These are phyloP conservation scores for Eledona agricola DNA, from an alignment of 2,888 invertebrate genomes.

Conservation along the genomic window DNA sequence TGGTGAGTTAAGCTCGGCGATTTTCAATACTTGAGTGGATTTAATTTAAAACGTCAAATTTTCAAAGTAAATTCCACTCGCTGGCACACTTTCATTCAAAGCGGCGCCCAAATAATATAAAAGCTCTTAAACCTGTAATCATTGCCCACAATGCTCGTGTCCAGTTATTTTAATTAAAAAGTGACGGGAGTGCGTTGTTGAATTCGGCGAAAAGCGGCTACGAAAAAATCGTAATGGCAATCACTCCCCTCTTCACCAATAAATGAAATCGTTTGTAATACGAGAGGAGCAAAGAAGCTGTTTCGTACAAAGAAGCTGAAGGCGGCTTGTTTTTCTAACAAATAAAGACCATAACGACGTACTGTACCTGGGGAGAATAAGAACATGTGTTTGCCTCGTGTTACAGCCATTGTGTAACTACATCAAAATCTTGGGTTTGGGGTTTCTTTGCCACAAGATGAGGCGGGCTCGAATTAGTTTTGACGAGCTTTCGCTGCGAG, in stretches of 20 bases:
- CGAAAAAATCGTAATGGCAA: not conserved
- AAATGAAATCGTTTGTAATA: constrained; percentile 18
- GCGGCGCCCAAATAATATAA: no score
- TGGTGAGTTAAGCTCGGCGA: no score
- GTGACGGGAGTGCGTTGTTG: not conserved
- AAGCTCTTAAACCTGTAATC: no score
- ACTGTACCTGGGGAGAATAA: constrained; percentile 27
- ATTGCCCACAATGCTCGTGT: no score
- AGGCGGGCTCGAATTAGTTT: no score
- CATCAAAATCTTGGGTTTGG: constrained; percentile 11
- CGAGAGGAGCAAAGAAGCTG: constrained; percentile 21
- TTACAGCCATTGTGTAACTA: constrained; percentile 18
- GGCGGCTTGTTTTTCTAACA: constrained; percentile 25
- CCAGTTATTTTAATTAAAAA: no score
- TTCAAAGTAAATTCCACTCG: no score
- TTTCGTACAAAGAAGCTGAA: constrained; percentile 15
- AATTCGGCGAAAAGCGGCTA: not conserved
- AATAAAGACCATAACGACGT: constrained; percentile 29
- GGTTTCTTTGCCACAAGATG: no score
- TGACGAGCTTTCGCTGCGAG: no score
- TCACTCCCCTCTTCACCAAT: constrained; percentile 1
- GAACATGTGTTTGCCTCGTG: constrained; percentile 26
- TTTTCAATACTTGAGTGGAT: no score
- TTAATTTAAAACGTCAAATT: no score
- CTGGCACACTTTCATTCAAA: no score